Evolutionary conservation across 2,888 invertebrate genomes (phyloP).

Genomic region (Nudaria mundana): DNA sequence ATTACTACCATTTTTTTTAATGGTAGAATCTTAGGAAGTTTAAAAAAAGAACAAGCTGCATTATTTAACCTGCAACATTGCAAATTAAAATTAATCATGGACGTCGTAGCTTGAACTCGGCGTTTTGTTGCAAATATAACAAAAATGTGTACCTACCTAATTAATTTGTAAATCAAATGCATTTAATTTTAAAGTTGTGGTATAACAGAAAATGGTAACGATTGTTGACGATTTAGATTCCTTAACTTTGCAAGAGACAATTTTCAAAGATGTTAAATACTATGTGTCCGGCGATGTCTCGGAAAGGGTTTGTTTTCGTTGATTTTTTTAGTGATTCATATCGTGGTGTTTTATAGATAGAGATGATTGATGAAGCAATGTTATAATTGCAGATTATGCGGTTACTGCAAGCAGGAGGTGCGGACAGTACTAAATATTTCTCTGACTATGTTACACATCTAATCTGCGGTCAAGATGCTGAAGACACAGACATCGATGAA

Average conservation of each 20-base stretch:
- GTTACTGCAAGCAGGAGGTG: constrained; percentile 92
- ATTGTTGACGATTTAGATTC: constrained; percentile 78
- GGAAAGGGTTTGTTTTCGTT: constrained; percentile 83
- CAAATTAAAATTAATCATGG: constrained; percentile 57
- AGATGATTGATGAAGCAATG: constrained; percentile 20
- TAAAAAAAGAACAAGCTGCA: too few relatives aligned
- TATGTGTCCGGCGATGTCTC: constrained; percentile 90
- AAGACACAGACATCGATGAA: constrained; percentile 93
- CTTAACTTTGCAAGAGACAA: constrained; percentile 78
- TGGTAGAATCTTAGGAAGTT: too few relatives aligned
- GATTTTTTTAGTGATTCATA: constrained; percentile 49
- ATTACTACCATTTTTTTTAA: too few relatives aligned
- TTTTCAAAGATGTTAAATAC: constrained; percentile 92
- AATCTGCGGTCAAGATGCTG: constrained; percentile 92
- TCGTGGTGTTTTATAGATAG: constrained; percentile 38
- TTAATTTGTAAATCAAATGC: constrained; percentile 43
- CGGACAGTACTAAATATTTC: constrained; percentile 92
- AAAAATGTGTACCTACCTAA: constrained; percentile 64
- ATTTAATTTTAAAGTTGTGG: constrained; percentile 36
- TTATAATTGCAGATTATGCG: constrained; percentile 84
- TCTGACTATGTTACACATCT: constrained; percentile 96
- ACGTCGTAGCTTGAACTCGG: constrained; percentile 60
- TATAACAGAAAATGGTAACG: constrained; percentile 75
- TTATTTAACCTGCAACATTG: constrained; percentile 41
- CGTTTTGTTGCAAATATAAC: constrained; percentile 50